These are phyloP conservation scores for Diarsia rubi DNA, from an alignment of 2,888 invertebrate species.

Conservation along the genomic window DNA sequence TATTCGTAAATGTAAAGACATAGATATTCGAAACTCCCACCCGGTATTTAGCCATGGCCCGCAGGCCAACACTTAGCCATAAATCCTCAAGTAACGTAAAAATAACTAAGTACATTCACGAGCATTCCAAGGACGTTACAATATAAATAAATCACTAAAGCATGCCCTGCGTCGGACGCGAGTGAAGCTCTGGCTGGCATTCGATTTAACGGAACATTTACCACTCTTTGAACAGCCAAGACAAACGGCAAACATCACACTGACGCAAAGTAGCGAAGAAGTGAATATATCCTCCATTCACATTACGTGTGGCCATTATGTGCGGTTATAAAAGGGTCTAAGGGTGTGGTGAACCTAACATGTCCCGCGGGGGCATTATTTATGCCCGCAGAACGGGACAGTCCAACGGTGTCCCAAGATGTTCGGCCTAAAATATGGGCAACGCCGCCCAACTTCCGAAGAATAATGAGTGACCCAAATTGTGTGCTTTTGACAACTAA, in stretches of 20 bases:
- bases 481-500: conserved; percentile 66
- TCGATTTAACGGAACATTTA: conserved; percentile 61
- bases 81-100: conserved; percentile 5
- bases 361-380: conserved; percentile 81
- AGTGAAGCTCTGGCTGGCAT: conserved; percentile 34
- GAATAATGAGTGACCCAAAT: conserved; percentile 78
- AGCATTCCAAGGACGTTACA: conserved; percentile 24
- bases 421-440: conserved; percentile 74
- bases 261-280: conserved; percentile 63
- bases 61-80: neutral
- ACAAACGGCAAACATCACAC: conserved; percentile 51
- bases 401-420: conserved; percentile 72
- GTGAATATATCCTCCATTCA: conserved; percentile 66
- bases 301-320: conserved; percentile 74
- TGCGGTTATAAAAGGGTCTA: conserved; percentile 81
- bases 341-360: conserved; percentile 76
- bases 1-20: neutral
- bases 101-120: conserved; percentile 14
- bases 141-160: conserved; percentile 47
- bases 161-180: conserved; percentile 18
- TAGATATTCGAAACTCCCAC: neutral
- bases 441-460: conserved; percentile 67
- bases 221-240: conserved; percentile 47
- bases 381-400: conserved; percentile 73
- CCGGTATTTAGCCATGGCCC: neutral